These are phyloP conservation scores for Sebastes nivosus DNA, from an alignment of 2,797 vertebrate genomes.

Conservation along the genomic window DNA sequence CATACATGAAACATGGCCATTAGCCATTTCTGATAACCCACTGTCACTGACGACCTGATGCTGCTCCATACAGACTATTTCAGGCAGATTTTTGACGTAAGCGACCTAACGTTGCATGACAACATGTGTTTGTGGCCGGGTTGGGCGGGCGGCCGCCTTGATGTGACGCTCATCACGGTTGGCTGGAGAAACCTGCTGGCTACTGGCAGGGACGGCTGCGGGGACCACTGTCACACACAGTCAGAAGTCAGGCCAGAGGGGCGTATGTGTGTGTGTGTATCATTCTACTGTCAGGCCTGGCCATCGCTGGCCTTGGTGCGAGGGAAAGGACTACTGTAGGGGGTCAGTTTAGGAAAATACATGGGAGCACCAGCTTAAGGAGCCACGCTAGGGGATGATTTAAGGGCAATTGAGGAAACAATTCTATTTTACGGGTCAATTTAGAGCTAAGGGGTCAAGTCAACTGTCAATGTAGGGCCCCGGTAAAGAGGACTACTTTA, in stretches of 20 bases:
- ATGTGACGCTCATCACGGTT: slow-evolving; percentile 76
- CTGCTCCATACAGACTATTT: slow-evolving; percentile 49
- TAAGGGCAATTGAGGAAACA: slow-evolving; percentile 20
- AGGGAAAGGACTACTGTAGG: slow-evolving; percentile 36
- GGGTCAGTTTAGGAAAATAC: slow-evolving; percentile 31
- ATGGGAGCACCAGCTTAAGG: slow-evolving; percentile 23
- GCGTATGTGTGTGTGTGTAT: slow-evolving; percentile 25
- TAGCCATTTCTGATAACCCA: slow-evolving; percentile 11
- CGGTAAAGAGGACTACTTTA: not conserved
- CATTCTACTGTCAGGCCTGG: slow-evolving; percentile 42
- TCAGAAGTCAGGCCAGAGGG: slow-evolving; percentile 69
- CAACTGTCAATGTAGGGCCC: not conserved
- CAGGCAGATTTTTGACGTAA: slow-evolving; percentile 62
- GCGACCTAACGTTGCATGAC: slow-evolving; percentile 73
- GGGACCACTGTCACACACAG: slow-evolving; percentile 67
- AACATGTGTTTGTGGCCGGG: slow-evolving; percentile 69
- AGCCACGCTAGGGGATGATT: slow-evolving; percentile 8
- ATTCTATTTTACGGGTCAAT: slow-evolving; percentile 33
- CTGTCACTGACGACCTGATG: slow-evolving; percentile 28
- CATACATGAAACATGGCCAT: not conserved
- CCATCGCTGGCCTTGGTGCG: slow-evolving; percentile 23
- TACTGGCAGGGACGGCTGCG: slow-evolving; percentile 51
- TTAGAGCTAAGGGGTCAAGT: not conserved
- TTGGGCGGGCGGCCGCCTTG: slow-evolving; percentile 52
- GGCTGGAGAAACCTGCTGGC: slow-evolving; percentile 72